These are phyloP conservation scores for Coptodon bakossiorum DNA, from an alignment of 2,113 vertebrate species.

Conservation along the genomic window DNA sequence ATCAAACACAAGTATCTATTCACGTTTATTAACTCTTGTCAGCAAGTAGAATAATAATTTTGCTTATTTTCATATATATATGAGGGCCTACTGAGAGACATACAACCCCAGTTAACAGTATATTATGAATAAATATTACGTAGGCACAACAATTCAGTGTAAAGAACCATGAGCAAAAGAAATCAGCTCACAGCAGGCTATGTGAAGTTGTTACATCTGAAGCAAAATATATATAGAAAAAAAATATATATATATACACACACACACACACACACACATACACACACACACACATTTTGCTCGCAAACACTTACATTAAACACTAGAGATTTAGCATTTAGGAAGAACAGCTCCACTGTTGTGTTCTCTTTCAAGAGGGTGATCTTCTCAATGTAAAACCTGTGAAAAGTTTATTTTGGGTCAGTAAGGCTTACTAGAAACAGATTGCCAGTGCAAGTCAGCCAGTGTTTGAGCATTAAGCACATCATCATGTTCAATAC, in stretches of 20 bases:
- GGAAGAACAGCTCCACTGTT: slow-evolving; percentile 93
- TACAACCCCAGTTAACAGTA: neutral
- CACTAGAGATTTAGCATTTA: slow-evolving; percentile 93
- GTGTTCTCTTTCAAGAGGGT: slow-evolving; percentile 90
- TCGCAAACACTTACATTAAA: slow-evolving; percentile 83
- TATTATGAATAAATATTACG: neutral
- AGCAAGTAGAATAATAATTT: neutral
- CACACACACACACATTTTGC: neutral
- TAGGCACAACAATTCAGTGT: neutral
- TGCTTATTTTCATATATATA: neutral
- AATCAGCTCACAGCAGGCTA: neutral
- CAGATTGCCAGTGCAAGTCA: neutral
- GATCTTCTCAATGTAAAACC: slow-evolving; percentile 97
- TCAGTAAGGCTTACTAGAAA: neutral
- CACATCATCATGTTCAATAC: neutral
- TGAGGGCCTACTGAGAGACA: neutral
- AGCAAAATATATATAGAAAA: too few relatives aligned
- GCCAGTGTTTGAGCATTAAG: neutral
- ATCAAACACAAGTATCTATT: neutral
- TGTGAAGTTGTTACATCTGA: neutral
- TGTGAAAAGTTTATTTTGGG: slow-evolving; percentile 54
- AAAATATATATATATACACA: neutral
- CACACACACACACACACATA: too few relatives aligned
- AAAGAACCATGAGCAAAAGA: neutral
- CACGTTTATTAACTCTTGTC: neutral